phyloP scores from a whole-genome alignment of 1,140 invertebrate genomes.

The Thaumatotibia leucotreta region DNA sequence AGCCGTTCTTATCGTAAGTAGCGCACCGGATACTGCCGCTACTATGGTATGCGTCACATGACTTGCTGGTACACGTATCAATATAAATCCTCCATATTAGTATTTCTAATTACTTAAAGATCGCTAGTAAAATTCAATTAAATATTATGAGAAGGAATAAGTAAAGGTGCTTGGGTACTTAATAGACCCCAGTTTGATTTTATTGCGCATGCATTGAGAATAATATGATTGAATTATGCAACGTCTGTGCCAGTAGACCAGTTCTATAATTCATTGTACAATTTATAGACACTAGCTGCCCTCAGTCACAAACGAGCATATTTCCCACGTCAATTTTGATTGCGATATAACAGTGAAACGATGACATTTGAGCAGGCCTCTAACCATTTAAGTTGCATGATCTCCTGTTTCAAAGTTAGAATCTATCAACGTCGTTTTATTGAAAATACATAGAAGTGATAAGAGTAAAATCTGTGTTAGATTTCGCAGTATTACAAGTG shows the following conservation, averaged over 20 bases:
- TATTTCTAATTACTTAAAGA: background rate
- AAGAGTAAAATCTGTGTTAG: background rate
- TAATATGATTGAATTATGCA: constrained; percentile 67
- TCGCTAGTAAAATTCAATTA: no score
- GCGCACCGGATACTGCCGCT: background rate
- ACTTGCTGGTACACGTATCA: background rate
- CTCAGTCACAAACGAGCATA: constrained; percentile 66
- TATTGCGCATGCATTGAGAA: constrained; percentile 24
- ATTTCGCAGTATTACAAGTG: no score
- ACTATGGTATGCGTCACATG: background rate
- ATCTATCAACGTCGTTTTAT: no score
- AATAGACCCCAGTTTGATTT: background rate
- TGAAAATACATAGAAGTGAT: background rate
- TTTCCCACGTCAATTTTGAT: constrained; percentile 73
- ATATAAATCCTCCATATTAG: background rate
- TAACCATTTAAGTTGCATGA: background rate
- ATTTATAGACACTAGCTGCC: constrained; percentile 59
- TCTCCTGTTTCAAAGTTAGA: background rate
- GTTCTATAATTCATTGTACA: constrained; percentile 67
- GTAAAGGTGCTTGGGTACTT: background rate
- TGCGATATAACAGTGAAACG: constrained; percentile 66
- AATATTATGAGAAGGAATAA: no score
- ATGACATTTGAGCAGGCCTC: constrained; percentile 60
- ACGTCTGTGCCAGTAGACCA: constrained; percentile 39
- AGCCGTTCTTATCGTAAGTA: constrained; percentile 6